Base-by-base conservation (phyloP, 2,113 vertebrate genomes). In the Cololabis saira region DNA sequence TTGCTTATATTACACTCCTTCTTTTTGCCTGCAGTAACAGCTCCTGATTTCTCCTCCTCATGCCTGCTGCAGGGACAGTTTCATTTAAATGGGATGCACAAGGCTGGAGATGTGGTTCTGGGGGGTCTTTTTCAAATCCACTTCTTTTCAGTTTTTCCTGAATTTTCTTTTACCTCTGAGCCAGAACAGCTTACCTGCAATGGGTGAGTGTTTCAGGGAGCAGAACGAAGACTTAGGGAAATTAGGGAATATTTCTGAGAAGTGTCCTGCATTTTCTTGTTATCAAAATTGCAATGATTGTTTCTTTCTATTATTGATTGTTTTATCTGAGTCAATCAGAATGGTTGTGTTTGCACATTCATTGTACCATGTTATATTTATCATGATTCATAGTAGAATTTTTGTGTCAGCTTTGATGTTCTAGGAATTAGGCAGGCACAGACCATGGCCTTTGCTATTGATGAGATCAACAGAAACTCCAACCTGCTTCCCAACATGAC, bases 401-500 rank as follows among this genome's bases (percentile, higher is more conserved):
- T 50, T 41, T 44, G 3, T 68, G 18, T 66, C 48, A 80, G 80
- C 16, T 79, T 91, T 66, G 78, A 90, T n/a, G 53, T 81, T 55
- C 58, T 76, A 64, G 86, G 81, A 11, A 90, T 91, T 33, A 72
- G 84, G 49, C 72, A 80, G 40, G 90, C 85, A 37, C 61, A 72
- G 71, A 89, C 90, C 11, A 90, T 92, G 89, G 81, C 74, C 17
- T 92, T 89, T 75, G 82, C 91, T 13, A 81, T 92, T 30, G 71
- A 86, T 40, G 89, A 92, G 42, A 90, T 92, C 45, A 92, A 92
- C 69, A 80, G 21, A 19, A 84, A 88, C 68, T 16, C 69, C 1
- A 48, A 81, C 10, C 68, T 92, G 44, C 73, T 92, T 1, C 89
- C 90, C 15, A 85, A 87, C 41, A n/a, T 89, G n/a, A 91, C 75